Evolutionary conservation across 1,140 invertebrate species (phyloP), one percentile per base, ranked within the genome.

Genomic region (Conopomorpha cramerella): DNA sequence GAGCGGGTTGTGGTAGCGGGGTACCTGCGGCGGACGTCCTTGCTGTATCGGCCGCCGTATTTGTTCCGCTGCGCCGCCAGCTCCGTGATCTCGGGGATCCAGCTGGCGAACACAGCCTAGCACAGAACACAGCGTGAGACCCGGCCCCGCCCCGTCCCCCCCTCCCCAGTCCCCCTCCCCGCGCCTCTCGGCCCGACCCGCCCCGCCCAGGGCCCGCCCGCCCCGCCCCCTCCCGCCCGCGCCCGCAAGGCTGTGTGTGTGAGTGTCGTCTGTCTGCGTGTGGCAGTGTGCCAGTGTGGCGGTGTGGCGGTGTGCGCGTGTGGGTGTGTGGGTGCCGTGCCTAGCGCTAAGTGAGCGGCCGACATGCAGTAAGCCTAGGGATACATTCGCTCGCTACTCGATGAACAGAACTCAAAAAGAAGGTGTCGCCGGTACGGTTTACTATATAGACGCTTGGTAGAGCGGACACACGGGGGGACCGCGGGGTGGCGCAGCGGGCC

Each of bases 61-160:
- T 96, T 96, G 86, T 92, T 90, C 79, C 94, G 88, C 84, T 94
- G 92, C 79, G 93, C 94, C 81, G 95, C 90, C 82, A 98, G 91
- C 84, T 96, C 94, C 80, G 93, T 95, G 84, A 98, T 97, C 88
- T 98, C 95, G 78, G 95, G 95, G 82, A 98, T 95, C 91, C 93
- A 96, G 86, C 92, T 96, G 84, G 95, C 94, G 90, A 98, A 97
- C 86, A 97, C 91, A 85, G 91, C 92, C 91, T 94, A 91, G 83
- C 73, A 72, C 66, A 74, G 70, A 67, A 74, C 66, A 73, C 63
- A 71, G 61, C 62, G 55, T 52, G 51, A 58, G 65, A 61, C 66
- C 56, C 65, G 67, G 49, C 55, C 55, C 51, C 52, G 53, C 49
- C 51, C 54, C 49, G 45, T 47, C 55, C 50, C 61, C 52, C 55